phyloP scores from a whole-genome alignment of 2,113 vertebrate genomes.

The Callipepla squamata region DNA sequence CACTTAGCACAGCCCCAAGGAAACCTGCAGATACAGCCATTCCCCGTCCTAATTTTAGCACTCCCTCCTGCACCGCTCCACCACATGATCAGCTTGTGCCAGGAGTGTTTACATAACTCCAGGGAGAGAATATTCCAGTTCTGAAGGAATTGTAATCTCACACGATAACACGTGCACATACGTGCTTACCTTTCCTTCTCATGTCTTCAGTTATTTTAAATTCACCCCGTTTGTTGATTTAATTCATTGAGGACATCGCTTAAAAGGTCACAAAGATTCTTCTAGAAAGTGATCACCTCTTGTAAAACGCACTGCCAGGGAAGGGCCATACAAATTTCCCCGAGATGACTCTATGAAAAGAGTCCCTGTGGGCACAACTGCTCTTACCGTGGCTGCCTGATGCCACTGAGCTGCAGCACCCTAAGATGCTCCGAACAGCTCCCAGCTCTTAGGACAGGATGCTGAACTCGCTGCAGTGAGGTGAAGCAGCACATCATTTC shows the following conservation, averaged over 20 bases:
- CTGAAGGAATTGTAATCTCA: not conserved
- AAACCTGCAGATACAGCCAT: conserved; percentile 10
- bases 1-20: not conserved
- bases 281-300: not conserved
- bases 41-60: not conserved
- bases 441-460: not conserved
- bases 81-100: not conserved
- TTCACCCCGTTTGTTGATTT: not conserved
- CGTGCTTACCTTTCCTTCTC: not conserved
- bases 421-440: too few relatives aligned
- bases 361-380: not conserved
- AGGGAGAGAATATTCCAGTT: not conserved
- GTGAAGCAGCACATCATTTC: not conserved
- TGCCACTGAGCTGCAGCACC: not conserved
- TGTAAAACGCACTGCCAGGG: conserved; percentile 13
- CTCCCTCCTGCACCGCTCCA: not conserved
- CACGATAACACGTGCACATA: not conserved
- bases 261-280: not conserved
- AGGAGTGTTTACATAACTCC: not conserved
- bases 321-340: not conserved
- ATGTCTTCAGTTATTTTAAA: not conserved
- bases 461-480: not conserved
- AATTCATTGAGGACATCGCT: not conserved
- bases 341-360: not conserved
- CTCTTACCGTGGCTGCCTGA: not conserved